Evolutionary conservation across 2,888 invertebrate species (phyloP), one percentile per base, ranked within the genome.

Genomic region (Drosophila longiperda): DNA sequence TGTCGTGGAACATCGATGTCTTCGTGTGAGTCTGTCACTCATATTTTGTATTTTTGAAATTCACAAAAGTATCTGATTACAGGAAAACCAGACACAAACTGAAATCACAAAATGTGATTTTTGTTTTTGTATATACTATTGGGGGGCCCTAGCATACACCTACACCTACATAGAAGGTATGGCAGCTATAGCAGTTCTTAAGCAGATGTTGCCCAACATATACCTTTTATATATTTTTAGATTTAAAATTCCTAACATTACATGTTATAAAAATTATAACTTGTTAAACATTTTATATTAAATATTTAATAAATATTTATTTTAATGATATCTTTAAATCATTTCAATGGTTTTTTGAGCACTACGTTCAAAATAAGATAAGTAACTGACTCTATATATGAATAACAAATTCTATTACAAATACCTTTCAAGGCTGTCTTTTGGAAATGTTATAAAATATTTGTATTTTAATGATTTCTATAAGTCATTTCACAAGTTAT

Each of bases 11-110:
- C 38, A 23, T 29, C 45, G 60, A 69, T 52, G 57, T 66, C 76
- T 67, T 64, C 82, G 68, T 76, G 75, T 78, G 77, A 71, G 75
- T 72, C 87, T 87, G 81, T 80, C 90, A 90, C 81, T 90, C 90
- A 90, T 83, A 90, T 90, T 90, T 78, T 83, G 83, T 86, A 80
- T 83, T 83, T 86, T 84, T 73, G 78, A 86, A 90, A 90, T 86
- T 90, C 89, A 87, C 82, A 90, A 90, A 90, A 91, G 87, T 91
- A 90, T 90, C 90, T 75, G 70, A 81, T 90, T 87, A 91, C 90
- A 90, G 90, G 90, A 91, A 90, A 91, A 81, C 82, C 73, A 83
- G 80, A 84, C 78, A 87, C 87, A 87, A 83, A 85, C 87, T 87
- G 89, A 89, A 89, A 87, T 90, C 87, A 87, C 90, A 86, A 86